Evolutionary conservation across 2,888 invertebrate genomes (phyloP), one percentile per base, ranked within the genome.

Genomic region (Exocentrus adspersus): DNA sequence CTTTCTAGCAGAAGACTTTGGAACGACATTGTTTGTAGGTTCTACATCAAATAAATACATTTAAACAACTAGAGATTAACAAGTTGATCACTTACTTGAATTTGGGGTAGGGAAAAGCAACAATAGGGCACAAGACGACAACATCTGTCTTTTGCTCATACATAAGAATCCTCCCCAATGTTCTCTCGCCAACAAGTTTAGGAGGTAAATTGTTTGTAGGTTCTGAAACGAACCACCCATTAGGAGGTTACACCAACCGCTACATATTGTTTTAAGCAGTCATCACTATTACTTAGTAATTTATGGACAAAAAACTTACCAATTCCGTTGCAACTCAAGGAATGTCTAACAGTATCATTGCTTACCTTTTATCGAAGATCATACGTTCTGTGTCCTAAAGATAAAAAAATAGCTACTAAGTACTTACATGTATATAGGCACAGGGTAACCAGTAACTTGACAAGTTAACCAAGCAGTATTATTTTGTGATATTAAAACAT

Each of bases 31-130:
- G 84, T 86, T 88, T 62, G 88, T 88, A 62, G 89, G 89, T 83
- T 89, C 89, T 69, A 65, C 5, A 56, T 59, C 45, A 20, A 42
- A n/a, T n/a, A n/a, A 9, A 28, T 28, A 32, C 30, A 32, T 16
- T 51, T 14, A 46, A 46, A 24, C 7, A 24, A 24, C 24, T 17
- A 45, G 14, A 24, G 20, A 16, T 3, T 30, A 45, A 50, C 45
- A 41, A 37, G 14, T 12, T 32, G 1, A 64, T 58, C 77, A 87
- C 87, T 87, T 88, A 91, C 91, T 91, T 90, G 87, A 87, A 90
- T 71, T 87, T 77, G 69, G 91, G 91, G 75, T 86, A 87, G 67
- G 91, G 91, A 81, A 84, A 90, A 78, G 89, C 89, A 79, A 90
- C 88, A 73, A 89, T 87, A 77, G 89, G 88, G 82, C 91, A 91